These are phyloP conservation scores for Spermophilus dauricus DNA, from an alignment of 2,113 vertebrate genomes.

Conservation along the genomic window DNA sequence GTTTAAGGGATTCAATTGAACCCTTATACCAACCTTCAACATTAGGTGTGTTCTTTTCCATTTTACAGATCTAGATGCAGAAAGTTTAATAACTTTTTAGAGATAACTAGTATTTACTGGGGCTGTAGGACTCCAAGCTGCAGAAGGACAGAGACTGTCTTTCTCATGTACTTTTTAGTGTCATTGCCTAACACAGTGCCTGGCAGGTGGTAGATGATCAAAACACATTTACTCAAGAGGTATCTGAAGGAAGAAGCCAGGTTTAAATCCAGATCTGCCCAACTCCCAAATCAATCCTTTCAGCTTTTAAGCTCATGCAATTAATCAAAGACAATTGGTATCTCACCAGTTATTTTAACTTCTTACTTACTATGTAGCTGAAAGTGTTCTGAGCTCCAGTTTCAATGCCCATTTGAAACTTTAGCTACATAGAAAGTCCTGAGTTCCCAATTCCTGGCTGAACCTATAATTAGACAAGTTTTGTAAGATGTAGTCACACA, in stretches of 20 bases:
- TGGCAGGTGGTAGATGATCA: not conserved
- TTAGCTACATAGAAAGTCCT: conserved; percentile 62
- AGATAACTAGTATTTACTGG: not conserved
- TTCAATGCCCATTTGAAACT: not conserved
- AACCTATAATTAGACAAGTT: conserved; percentile 78
- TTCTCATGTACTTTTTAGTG: not conserved
- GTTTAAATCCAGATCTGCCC: not conserved
- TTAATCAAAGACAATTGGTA: conserved; percentile 39
- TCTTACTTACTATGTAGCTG: not conserved
- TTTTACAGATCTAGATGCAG: not conserved
- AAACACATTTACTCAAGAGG: not conserved
- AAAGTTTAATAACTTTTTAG: not conserved
- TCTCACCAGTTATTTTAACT: conserved; percentile 11
- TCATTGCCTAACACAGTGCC: not conserved
- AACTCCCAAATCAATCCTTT: not conserved
- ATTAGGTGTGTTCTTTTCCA: not conserved
- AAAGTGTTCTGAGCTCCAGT: not conserved
- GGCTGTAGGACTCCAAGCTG: not conserved
- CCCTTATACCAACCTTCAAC: conserved; percentile 16
- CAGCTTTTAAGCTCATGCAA: not conserved
- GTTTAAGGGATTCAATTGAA: not conserved
- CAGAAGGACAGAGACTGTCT: not conserved
- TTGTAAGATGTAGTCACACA: conserved; percentile 58
- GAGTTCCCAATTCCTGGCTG: conserved; percentile 61
- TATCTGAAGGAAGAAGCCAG: not conserved